A percentile compares a stretch with the other conserved stretches of the same genome.
Evolutionary conservation across 2,888 invertebrate species (phyloP).

Genomic region (Epinotia ramella): DNA sequence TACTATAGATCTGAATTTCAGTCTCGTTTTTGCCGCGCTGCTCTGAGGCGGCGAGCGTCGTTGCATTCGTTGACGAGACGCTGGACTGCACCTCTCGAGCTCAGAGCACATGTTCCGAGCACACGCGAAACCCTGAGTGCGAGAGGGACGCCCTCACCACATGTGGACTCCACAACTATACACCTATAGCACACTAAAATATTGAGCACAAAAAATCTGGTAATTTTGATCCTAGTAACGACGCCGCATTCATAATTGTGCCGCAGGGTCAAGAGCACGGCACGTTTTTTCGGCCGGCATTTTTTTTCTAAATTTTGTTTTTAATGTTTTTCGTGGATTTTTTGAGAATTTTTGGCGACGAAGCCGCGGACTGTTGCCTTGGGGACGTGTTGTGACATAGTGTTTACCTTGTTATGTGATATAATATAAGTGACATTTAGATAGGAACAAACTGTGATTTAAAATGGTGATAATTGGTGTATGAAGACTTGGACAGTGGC

Average conservation of each 20-base stretch:
- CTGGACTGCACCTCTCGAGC: constrained; percentile 61
- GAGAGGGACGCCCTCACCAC: constrained; percentile 76
- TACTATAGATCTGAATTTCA: constrained; percentile 86
- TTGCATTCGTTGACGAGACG: constrained; percentile 74
- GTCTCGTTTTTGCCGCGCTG: constrained; percentile 86
- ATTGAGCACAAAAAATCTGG: constrained; percentile 82
- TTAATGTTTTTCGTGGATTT: constrained; percentile 83
- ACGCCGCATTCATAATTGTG: constrained; percentile 83
- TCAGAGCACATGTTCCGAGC: constrained; percentile 74
- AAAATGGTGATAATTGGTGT: constrained; percentile 82
- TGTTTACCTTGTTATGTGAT: constrained; percentile 83
- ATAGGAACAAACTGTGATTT: constrained; percentile 84
- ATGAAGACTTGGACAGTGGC: constrained; percentile 74
- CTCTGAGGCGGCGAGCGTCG: constrained; percentile 82
- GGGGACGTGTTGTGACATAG: constrained; percentile 84
- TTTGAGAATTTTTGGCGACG: constrained; percentile 77
- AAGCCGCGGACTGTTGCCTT: constrained; percentile 82
- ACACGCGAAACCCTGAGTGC: constrained; percentile 60
- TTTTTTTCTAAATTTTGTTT: constrained; percentile 57
- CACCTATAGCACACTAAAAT: constrained; percentile 81
- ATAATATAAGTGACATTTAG: constrained; percentile 81
- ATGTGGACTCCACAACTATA: constrained; percentile 76
- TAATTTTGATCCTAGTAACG: constrained; percentile 84
- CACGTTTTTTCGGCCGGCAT: constrained; percentile 71
- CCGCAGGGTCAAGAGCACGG: constrained; percentile 83